Percentiles rank a stretch among this genome's conserved stretches.
These are phyloP conservation scores for Panulirus ornatus DNA, from an alignment of 1,140 invertebrate genomes.

Conservation along the genomic window DNA sequence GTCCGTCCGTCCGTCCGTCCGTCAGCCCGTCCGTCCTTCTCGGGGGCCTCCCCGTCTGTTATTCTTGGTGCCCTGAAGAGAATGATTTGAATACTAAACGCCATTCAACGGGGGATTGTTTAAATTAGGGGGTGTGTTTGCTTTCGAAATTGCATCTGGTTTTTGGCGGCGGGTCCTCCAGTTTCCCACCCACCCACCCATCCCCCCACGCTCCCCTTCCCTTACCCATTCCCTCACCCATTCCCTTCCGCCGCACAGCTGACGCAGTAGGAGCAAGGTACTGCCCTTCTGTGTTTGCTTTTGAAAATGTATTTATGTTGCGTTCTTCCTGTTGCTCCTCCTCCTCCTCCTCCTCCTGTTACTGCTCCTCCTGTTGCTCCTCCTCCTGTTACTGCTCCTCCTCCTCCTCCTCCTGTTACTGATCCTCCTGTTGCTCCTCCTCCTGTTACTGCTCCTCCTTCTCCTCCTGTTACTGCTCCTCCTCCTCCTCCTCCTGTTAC, in stretches of 20 bases:
- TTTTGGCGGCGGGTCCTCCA: conserved; percentile 19
- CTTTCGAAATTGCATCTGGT: conserved; percentile 55
- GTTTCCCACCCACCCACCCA: no score
- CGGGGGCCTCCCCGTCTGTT: conserved; percentile 10
- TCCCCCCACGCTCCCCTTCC: no score
- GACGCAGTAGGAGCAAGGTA: background rate
- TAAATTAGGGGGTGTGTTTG: conserved; percentile 58
- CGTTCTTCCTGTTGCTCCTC: background rate
- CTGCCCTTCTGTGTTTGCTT: conserved; percentile 17
- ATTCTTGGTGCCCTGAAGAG: conserved; percentile 33
- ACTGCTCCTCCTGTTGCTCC: background rate
- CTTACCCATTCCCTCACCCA: no score
- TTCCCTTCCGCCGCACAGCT: background rate
- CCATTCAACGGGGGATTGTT: conserved; percentile 51
- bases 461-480: background rate
- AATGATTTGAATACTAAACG: conserved; percentile 61
- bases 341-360: background rate
- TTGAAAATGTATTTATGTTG: conserved; percentile 41
- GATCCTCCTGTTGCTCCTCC: background rate
- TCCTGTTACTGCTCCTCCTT: background rate
- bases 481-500: background rate
- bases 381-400: background rate
- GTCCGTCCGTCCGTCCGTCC: no score
- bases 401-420: background rate
- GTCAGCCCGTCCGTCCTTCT: no score